Base-by-base conservation (phyloP, 2,113 vertebrate genomes). In the Rhinoderma darwinii region DNA sequence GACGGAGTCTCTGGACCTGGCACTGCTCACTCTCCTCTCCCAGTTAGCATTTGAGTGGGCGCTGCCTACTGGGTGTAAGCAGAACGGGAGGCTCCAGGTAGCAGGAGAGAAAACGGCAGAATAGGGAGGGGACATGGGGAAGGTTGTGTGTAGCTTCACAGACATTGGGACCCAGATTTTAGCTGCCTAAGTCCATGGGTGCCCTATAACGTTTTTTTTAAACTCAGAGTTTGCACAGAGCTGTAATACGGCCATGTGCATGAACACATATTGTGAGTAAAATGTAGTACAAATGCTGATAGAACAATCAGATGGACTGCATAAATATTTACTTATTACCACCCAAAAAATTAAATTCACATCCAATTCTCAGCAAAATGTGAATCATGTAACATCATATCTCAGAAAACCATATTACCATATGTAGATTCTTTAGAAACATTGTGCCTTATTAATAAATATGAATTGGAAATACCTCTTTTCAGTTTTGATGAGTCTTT, bases 61-160 rank as follows among this genome's bases (percentile, higher is more conserved):
- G 54, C 70, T 84, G 15, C 83, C 94, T 20, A 77, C 89, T 0
- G 94, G 94, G 77, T 94, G 94, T 76, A 94, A 94, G 89, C 92
- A 92, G 35, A 94, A 94, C 89, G 92, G 90, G 14, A 92, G 92
- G 22, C 89, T 91, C 70, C 90, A 88, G 18, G 90, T 79, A 18
- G 18, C 88, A 35, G 89, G n/a, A n/a, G n/a, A 92, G 77, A 89
- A 89, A 77, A 27, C 22, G 76, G 84, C 75, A 22, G 51, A 25
- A 41, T 39, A 44, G 86, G 91, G 50, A 90, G 89, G 27, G 89
- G 89, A 15, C 2, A 94, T 96, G 89, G 92, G 91, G 88, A 97
- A 95, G 86, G 96, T 97, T 90, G 96, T 97, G 44, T 98, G 97
- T 91, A 97, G 95, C 91, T 97, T 95, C 92, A 94, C 97, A 95